A percentile compares a stretch with the other conserved stretches of the same genome.
These are phyloP conservation scores for Caenorhabditis drosophilae DNA, from an alignment of 2,888 invertebrate species.

Conservation along the genomic window DNA sequence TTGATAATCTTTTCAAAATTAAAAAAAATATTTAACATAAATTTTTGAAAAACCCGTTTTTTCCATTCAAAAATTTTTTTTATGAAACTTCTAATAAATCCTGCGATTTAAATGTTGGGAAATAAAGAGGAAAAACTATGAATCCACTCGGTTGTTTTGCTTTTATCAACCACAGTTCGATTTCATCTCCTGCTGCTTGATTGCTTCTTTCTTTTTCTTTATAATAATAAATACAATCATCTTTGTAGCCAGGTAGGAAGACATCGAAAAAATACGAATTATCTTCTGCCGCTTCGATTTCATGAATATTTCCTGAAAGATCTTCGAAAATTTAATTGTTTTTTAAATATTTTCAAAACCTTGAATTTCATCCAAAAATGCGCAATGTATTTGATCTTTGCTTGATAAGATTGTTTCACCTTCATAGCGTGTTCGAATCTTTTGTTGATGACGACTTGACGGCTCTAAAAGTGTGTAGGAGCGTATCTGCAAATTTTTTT, in stretches of 20 bases:
- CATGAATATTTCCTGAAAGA: slow-evolving; percentile 30
- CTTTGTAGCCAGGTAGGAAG: slow-evolving; percentile 48
- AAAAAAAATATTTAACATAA: too few species aligned
- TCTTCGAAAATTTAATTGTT: not conserved
- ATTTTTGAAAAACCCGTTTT: not conserved
- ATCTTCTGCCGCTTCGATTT: slow-evolving; percentile 43
- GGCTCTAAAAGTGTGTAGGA: slow-evolving; percentile 4
- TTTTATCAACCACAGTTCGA: too few species aligned
- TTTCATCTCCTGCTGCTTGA: not conserved
- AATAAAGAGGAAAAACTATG: not conserved
- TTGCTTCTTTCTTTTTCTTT: too few species aligned
- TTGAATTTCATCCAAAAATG: slow-evolving; percentile 6
- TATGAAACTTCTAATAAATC: not conserved
- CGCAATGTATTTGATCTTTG: slow-evolving; percentile 1
- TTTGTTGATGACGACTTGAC: not conserved
- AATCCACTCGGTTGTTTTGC: too few species aligned
- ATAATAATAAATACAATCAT: not conserved
- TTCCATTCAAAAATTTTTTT: not conserved
- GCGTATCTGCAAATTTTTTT: slow-evolving; percentile 1
- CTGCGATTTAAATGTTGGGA: not conserved
- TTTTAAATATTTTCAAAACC: slow-evolving; percentile 7
- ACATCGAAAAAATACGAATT: slow-evolving; percentile 61
- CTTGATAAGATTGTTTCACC: slow-evolving; percentile 27
- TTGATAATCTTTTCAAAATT: not conserved
- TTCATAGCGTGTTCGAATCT: slow-evolving; percentile 38